Evolutionary conservation across 2,797 vertebrate genomes (phyloP), one percentile per base, ranked within the genome.

Genomic region (Gila robusta): DNA sequence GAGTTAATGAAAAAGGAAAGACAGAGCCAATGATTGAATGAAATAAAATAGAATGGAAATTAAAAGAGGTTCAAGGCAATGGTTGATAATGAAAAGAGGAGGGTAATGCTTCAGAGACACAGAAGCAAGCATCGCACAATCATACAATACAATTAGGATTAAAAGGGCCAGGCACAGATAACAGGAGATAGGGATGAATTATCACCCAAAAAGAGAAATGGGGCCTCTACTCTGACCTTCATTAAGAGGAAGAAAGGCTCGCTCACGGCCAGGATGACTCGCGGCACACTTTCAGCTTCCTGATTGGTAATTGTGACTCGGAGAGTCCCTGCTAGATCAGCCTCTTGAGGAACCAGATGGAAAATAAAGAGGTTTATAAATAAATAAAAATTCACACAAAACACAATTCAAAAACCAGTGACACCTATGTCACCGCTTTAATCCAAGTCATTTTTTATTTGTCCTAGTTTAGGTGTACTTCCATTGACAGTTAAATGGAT

Each of bases 61-160:
- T 89, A 84, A 92, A 93, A 93, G 91, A 93, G 93, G 94, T 96
- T 95, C 92, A 93, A 94, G 93, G 93, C 93, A 91, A 92, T 91
- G 91, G 88, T 90, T 94, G 92, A 94, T 94, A 94, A 95, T 94
- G 91, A 95, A 94, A 93, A 92, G 92, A 94, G 92, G 91, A 93
- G 94, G 95, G 92, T 94, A 92, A 92, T 92, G 91, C 94, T 95
- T 95, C 93, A 95, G 95, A 95, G 94, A 95, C 92, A 90, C 91
- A 74, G 66, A 92, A 91, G 94, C 93, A 93, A 92, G 93, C 94
- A 94, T 94, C 91, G 87, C 94, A 95, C 95, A 95, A 95, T 95
- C 95, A 94, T 95, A 95, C 94, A 95, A 95, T 95, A 96, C 95
- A 96, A 96, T 96, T 96, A 96, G 95, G 95, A 96, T 96, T 96